Base-by-base conservation (phyloP, 2,888 invertebrate genomes). In the Tenthredo distinguenda region DNA sequence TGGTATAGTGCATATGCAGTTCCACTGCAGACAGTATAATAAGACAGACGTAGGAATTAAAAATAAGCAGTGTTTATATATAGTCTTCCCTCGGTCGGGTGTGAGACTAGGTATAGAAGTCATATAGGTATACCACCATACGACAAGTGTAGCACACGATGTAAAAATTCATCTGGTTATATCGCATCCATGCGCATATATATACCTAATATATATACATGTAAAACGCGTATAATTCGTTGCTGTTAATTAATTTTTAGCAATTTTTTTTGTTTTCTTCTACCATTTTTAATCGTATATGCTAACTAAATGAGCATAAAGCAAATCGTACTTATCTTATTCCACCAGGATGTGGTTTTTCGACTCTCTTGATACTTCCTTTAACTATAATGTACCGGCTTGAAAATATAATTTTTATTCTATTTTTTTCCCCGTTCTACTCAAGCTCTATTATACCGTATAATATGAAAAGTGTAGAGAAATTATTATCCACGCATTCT, bases 61-160 rank as follows among this genome's bases (percentile, higher is more conserved):
- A 81, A 81, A 81, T 81, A 81, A 81, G n/a, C 62, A 81, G 34
- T 40, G 58, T 81, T 81, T 81, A 81, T 81, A 81, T 81, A 81
- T 81, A 81, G 62, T 81, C 18, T 58, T 40, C 40, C 58, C 81
- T 40, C 81, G 37, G 62, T 81, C 62, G 50, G 34, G 55, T 81
- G 40, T 34, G 21, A 43, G 43, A 74, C 40, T 43, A 43, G 55
- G 55, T 55, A 55, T 55, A 55, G n/a, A 7, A 55, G 7, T 18
- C n/a, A 55, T 55, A 55, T 55, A 55, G 55, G 55, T 55, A 55
- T 55, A 18, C 5, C 10, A 31, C 34, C 3, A 68, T 68, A 68
- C 15, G 31, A 26, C 68, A 21, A 26, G 62, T 26, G 62, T 31
- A 62, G 12, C 21, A 31, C 10, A 26, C 26, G 21, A 2, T 62